phyloP scores from a whole-genome alignment of 2,113 vertebrate genomes.

The Podarcis cretensis region DNA sequence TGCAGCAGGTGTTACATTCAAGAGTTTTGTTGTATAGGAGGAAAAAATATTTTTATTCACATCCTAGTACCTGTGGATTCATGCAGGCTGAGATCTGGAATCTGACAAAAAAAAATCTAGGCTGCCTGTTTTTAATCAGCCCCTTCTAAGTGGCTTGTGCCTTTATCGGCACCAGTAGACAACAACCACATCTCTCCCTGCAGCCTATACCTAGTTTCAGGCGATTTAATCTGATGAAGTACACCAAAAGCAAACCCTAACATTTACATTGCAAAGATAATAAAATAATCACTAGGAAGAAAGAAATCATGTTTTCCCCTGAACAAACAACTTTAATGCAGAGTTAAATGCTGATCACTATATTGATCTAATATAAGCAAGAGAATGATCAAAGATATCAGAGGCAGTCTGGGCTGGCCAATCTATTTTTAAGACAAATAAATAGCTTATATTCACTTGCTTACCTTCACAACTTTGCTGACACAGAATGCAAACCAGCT shows the following conservation, averaged over 20 bases:
- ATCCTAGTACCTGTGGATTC: conserved; percentile 11
- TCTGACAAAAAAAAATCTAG: background rate
- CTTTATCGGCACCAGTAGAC: background rate
- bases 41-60: background rate
- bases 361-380: background rate
- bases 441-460: background rate
- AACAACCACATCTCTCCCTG: background rate
- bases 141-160: background rate
- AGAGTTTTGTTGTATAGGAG: background rate
- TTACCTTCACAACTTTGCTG: background rate
- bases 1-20: background rate
- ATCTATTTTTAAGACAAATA: background rate
- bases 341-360: background rate
- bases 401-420: background rate
- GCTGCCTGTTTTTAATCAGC: background rate
- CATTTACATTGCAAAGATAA: background rate
- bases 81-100: background rate
- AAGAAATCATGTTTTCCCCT: background rate
- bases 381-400: background rate
- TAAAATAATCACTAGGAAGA: background rate
- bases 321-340: background rate
- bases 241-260: conserved; percentile 3
- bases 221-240: background rate
- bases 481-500: background rate
- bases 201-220: background rate